Percentiles rank a stretch among this genome's conserved stretches.
Conservation (phyloP, 2,888 invertebrate species). For the Acanthosepion pharaonis region DNA sequence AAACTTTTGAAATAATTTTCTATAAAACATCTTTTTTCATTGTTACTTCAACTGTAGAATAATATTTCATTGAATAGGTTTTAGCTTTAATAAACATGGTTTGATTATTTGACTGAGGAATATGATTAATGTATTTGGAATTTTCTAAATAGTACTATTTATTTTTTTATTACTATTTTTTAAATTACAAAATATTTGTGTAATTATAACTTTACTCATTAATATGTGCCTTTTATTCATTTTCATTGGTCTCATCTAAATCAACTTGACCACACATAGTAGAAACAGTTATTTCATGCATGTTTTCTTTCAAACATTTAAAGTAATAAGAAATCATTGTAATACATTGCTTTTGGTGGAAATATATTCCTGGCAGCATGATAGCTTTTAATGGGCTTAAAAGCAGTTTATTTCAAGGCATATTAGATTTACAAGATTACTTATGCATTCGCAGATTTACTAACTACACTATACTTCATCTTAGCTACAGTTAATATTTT, state of each 20-base stretch:
- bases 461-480: slow-evolving; percentile 9
- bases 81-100: too few species aligned
- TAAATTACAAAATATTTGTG: too few species aligned
- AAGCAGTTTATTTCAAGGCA: neutral
- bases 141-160: too few species aligned
- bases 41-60: too few species aligned
- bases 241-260: neutral
- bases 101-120: too few species aligned
- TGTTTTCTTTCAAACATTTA: neutral
- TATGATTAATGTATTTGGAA: too few species aligned
- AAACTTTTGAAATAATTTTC: too few species aligned
- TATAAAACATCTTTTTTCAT: too few species aligned
- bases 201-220: too few species aligned
- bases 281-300: neutral
- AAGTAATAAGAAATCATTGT: neutral
- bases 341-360: neutral
- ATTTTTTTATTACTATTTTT: too few species aligned
- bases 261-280: neutral
- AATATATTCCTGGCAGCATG: neutral
- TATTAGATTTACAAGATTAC: neutral
- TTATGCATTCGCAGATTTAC: neutral
- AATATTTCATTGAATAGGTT: too few species aligned
- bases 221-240: neutral
- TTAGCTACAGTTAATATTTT: neutral
- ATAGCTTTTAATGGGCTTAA: neutral